Conservation (phyloP, 2,113 vertebrate species). For the Boulengeromyrus knoepffleri region DNA sequence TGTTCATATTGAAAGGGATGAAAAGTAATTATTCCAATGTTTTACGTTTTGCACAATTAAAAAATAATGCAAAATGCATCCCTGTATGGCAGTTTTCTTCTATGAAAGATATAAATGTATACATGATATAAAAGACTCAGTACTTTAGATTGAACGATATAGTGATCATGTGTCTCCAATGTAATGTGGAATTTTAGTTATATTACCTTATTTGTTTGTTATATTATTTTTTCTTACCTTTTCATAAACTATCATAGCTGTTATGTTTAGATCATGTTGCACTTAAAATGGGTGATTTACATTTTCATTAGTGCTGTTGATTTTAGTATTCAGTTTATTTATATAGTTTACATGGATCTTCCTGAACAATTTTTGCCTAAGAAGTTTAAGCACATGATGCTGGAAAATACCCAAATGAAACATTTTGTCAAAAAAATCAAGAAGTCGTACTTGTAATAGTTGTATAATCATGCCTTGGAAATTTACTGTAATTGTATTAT, state of each 20-base stretch:
- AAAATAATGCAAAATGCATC: constrained; percentile 6
- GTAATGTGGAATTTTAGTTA: neutral
- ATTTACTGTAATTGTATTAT: neutral
- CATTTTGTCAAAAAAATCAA: neutral
- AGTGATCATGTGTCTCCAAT: neutral
- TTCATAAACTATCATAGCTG: neutral
- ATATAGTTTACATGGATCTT: neutral
- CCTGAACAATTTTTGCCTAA: neutral
- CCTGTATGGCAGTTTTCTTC: constrained; percentile 1
- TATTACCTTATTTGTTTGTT: neutral
- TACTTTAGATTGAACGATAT: neutral
- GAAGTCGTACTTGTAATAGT: neutral
- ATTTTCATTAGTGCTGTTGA: neutral
- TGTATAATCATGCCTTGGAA: neutral
- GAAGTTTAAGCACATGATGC: neutral
- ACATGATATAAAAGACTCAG: neutral
- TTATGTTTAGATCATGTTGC: neutral
- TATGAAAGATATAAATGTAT: neutral
- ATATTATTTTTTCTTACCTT: neutral
- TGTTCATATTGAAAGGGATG: neutral
- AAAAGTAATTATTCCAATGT: neutral
- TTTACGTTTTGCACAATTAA: neutral
- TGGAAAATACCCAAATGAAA: neutral
- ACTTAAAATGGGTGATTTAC: neutral
- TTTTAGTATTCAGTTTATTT: neutral